Evolutionary conservation across 92 coral and sea anemone species (phyloP), one percentile per base, ranked within the genome.

Genomic region (Actinernus sp.): DNA sequence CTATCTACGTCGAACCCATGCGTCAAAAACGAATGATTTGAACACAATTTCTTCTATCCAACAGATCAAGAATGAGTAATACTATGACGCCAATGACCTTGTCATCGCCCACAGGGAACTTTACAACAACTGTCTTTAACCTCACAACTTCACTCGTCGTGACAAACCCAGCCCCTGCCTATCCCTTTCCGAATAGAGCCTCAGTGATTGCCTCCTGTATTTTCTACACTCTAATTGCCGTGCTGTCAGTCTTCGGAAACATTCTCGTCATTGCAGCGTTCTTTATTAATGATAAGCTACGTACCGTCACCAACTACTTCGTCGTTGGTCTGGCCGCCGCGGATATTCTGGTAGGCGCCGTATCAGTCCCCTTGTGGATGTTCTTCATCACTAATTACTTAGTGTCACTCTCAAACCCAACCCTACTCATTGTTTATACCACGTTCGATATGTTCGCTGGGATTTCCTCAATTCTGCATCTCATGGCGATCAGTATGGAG

Each of bases 281-380:
- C 74, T 79, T 80, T 57, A 58, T 88, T 14, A 88, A 89, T 73
- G 92, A 85, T 73, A 79, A 84, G 51, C 87, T 88, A 11, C 80
- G 90, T 25, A 73, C 90, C 9, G 90, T 88, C 13, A 83, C 90
- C 2, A 83, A 83, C 44, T 88, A 83, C 61, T 84, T 83, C 28
- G 90, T 88, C 3, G 74, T 83, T 30, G 96, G 96, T 1, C 82
- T 89, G 44, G 96, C 96, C 1, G 81, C 61, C 5, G 96, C 96
- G 9, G 96, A 89, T 46, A 89, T 85, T 22, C 46, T 89, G 63
- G 96, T 89, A 2, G 96, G 91, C 5, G 96, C 88, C 3, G 38
- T 81, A 1, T 79, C 92, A 3, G 84, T 89, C 29, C 91, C 92
- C 17, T 68, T 89, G 34, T 89, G 91, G 91, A 84, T 89, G 82